Percentiles rank a stretch among this genome's conserved stretches.
Evolutionary conservation across 2,888 invertebrate species (phyloP).

Genomic region (Metallyticus violacea): DNA sequence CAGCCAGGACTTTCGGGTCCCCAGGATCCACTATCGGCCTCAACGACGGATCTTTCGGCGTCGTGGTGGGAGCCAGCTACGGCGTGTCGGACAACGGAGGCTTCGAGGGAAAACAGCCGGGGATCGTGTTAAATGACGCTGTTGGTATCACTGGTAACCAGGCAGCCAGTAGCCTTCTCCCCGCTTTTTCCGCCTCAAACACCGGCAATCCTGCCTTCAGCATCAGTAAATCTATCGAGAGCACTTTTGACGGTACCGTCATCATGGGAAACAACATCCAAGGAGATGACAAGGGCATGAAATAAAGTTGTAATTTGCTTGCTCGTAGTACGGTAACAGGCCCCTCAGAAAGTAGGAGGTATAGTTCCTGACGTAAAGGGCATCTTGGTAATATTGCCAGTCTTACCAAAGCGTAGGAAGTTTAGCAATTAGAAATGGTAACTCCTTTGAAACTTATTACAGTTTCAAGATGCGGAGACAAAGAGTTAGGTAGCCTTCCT

Average conservation of each 20-base stretch:
- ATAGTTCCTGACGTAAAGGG: too few species aligned
- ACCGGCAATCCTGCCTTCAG: neutral
- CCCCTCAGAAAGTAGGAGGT: too few species aligned
- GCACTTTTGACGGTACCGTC: neutral
- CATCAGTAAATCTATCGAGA: constrained; percentile 8
- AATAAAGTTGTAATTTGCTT: too few species aligned
- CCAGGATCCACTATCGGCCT: neutral
- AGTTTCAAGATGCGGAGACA: too few species aligned
- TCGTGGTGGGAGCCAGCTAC: constrained; percentile 2
- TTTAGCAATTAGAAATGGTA: too few species aligned
- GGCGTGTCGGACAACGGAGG: neutral
- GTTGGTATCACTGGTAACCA: neutral
- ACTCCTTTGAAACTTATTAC: too few species aligned
- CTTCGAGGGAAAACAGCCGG: neutral
- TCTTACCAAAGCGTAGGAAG: neutral
- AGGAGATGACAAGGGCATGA: neutral
- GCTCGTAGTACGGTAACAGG: too few species aligned
- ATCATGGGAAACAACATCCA: neutral
- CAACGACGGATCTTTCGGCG: constrained; percentile 2
- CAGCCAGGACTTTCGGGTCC: neutral
- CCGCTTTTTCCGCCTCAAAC: too few species aligned
- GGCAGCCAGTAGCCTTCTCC: too few species aligned
- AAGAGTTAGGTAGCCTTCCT: too few species aligned
- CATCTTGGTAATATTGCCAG: too few species aligned
- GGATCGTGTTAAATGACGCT: neutral